Evolutionary conservation across 2,888 invertebrate species (phyloP).

Genomic region (Cryptocephalus primarius): DNA sequence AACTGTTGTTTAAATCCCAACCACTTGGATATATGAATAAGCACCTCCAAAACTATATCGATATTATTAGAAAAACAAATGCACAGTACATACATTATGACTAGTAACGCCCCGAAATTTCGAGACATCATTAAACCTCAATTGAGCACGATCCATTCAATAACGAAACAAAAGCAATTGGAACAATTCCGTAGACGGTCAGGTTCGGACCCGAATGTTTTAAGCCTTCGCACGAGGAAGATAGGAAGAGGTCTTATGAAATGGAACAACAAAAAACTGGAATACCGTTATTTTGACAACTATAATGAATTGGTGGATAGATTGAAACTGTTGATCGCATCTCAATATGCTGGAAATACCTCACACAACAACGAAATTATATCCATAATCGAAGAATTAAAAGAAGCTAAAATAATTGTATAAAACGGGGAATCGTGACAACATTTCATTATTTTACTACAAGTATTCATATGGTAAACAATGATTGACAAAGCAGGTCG

Average conservation of each 20-base stretch:
- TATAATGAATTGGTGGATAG: constrained; percentile 21
- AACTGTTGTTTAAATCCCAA: constrained; percentile 2
- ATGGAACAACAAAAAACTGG: constrained; percentile 2
- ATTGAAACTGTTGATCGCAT: constrained; percentile 15
- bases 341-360: constrained; percentile 16
- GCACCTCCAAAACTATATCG: constrained; percentile 3
- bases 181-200: too few relatives aligned
- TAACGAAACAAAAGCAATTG: too few relatives aligned
- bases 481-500: too few relatives aligned
- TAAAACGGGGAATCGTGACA: background rate
- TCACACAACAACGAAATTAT: constrained; percentile 26
- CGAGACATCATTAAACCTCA: too few relatives aligned
- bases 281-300: constrained; percentile 12
- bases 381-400: constrained; percentile 25
- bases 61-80: background rate
- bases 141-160: too few relatives aligned
- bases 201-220: too few relatives aligned
- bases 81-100: too few relatives aligned
- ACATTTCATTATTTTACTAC: too few relatives aligned
- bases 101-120: too few relatives aligned
- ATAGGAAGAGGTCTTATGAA: background rate
- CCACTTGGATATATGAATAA: background rate
- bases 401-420: constrained; percentile 12
- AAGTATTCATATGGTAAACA: too few relatives aligned
- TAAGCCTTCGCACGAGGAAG: too few relatives aligned